These are phyloP conservation scores for Prietella phreatophila DNA, from an alignment of 2,113 vertebrate species.

Conservation along the genomic window DNA sequence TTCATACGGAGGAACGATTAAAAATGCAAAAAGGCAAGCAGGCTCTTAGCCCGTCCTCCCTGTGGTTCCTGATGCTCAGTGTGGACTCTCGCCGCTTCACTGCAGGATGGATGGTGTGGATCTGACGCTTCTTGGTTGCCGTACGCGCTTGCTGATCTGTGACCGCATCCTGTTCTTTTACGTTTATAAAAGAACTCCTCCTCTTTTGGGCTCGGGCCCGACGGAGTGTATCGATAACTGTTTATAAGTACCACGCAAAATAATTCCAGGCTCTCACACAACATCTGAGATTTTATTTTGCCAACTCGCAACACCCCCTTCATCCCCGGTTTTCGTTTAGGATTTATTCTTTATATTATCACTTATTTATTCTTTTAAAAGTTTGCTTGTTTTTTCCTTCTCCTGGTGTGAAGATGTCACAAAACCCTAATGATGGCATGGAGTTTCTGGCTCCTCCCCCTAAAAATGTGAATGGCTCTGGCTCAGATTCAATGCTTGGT, in stretches of 20 bases:
- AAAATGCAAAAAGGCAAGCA: constrained; percentile 26
- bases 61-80: constrained; percentile 57
- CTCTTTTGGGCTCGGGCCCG: constrained; percentile 63
- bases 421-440: constrained; percentile 64
- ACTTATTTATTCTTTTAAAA: constrained; percentile 59
- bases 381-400: not conserved
- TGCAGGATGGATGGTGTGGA: constrained; percentile 76
- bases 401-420: constrained; percentile 64
- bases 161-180: constrained; percentile 62
- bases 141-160: constrained; percentile 60
- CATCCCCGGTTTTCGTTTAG: constrained; percentile 41
- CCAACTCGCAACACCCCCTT: constrained; percentile 8
- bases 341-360: constrained; percentile 22
- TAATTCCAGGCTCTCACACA: constrained; percentile 15
- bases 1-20: not conserved
- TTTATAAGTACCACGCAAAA: constrained; percentile 49
- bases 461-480: constrained; percentile 86
- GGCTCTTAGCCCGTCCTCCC: constrained; percentile 55
- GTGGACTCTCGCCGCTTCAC: constrained; percentile 60
- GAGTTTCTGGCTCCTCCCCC: constrained; percentile 73
- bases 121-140: constrained; percentile 62
- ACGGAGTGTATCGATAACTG: constrained; percentile 62
- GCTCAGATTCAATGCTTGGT: constrained; percentile 84
- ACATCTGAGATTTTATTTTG: constrained; percentile 39
- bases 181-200: constrained; percentile 68